Conservation (phyloP, 2,888 invertebrate species). For the Anthrax anthrax region DNA sequence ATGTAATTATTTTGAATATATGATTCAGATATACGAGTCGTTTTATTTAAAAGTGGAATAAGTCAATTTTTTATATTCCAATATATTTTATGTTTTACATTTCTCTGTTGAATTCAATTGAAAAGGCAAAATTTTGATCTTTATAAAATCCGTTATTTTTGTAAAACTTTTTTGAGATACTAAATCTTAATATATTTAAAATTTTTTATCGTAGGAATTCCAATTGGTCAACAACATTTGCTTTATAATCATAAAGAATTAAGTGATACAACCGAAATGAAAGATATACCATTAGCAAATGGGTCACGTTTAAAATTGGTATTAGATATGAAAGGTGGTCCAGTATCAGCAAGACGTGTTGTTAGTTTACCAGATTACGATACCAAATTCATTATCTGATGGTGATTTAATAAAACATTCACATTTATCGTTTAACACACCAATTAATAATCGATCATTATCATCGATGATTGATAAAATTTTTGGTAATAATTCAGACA, state of each 20-base stretch:
- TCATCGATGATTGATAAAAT: constrained; percentile 11
- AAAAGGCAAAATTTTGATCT: no score
- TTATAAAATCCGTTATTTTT: no score
- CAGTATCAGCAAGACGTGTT: constrained; percentile 53
- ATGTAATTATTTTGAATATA: no score
- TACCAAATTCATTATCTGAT: background rate
- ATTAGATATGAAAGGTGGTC: constrained; percentile 62
- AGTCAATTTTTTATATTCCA: no score
- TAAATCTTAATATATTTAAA: no score
- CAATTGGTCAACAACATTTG: constrained; percentile 59
- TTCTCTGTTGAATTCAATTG: no score
- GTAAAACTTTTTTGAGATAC: no score
- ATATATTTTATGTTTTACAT: no score
- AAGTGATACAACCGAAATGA: constrained; percentile 44
- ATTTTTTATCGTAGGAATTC: constrained; percentile 43
- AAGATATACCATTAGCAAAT: constrained; percentile 47
- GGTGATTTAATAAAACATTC: background rate
- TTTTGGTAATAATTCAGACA: background rate
- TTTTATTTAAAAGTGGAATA: no score
- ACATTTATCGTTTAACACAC: background rate
- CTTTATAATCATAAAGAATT: constrained; percentile 57
- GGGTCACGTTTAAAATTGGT: constrained; percentile 60
- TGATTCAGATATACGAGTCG: no score
- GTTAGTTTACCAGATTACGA: constrained; percentile 15
- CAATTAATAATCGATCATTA: constrained; percentile 5